Base-by-base conservation (phyloP, 2,888 invertebrate genomes). In the Synergus umbraculus region DNA sequence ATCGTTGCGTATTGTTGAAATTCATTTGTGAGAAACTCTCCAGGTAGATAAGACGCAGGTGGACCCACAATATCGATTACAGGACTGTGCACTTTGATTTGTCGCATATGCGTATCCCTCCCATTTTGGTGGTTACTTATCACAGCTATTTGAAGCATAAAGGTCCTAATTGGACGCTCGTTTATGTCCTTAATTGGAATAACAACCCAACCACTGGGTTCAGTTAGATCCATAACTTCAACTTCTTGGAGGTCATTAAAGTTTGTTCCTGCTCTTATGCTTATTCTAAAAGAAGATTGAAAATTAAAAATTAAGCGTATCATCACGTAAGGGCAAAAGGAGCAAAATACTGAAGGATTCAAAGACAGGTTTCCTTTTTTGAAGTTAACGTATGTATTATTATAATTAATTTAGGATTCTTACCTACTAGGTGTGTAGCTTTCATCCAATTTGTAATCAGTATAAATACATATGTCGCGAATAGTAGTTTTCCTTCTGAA, bases 91-190 rank as follows among this genome's bases (percentile, higher is more conserved):
- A 99, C 96, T 93, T 98, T 97, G 81, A 99, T 98, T 92, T 98
- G 98, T 78, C 99, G 94, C 95, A 99, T 97, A 90, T 99, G 99
- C 1, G 99, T 99, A 90, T 99, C 99, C 83, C 99, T 93, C 4
- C 99, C 99, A 93, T 99, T 99, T 92, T 99, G 99, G 92, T 99
- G 99, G 93, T 99, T 99, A 86, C 98, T 98, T 67, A 99, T 95
- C 0, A 99, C 97, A 22, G 98, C 98, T 86, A 99, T 97, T 93
- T 99, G 98, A 78, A 99, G 95, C 97, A 98, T 98, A 90, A 98
- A 99, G 18, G 99, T 98, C 87, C 98, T 94, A 73, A 99, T 96
- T 2, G 98, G 97, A 86, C 96, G 95, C 60, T 97, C 97, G 85
- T 96, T 95, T 76, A 96, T 95, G 91, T 98, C 97, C 92, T 97